A percentile compares a stretch with the other conserved stretches of the same genome.
phyloP scores from a whole-genome alignment of 2,888 invertebrate species.

The Lepetodrilus schrolli region DNA sequence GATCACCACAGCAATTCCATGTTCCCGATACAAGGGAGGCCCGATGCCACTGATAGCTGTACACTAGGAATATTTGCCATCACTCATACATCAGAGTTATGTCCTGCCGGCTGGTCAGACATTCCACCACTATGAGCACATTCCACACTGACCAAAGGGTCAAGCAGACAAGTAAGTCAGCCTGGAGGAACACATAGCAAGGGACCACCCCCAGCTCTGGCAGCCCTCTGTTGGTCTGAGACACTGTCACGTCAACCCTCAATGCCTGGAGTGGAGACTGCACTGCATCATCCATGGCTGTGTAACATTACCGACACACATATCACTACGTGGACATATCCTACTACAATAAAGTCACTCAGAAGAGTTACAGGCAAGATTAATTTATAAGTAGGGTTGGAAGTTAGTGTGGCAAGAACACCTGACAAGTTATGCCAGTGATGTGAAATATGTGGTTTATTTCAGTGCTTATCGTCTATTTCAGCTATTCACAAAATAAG shows the following conservation, averaged over 20 bases:
- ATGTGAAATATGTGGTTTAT: too few relatives aligned
- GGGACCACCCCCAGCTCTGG: not conserved
- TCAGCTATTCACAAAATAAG: too few relatives aligned
- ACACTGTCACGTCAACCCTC: not conserved
- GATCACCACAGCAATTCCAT: not conserved
- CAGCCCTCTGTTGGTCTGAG: not conserved
- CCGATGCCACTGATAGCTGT: too few relatives aligned
- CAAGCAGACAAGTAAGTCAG: not conserved
- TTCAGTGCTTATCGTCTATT: too few relatives aligned
- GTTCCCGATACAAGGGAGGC: not conserved
- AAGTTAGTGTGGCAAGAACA: too few relatives aligned
- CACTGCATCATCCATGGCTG: too few relatives aligned
- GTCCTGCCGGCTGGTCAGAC: not conserved
- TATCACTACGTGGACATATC: too few relatives aligned
- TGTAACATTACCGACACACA: too few relatives aligned
- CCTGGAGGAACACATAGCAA: not conserved
- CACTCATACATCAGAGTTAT: not conserved
- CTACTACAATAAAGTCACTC: too few relatives aligned
- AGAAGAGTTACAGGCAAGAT: too few relatives aligned
- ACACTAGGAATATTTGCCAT: not conserved
- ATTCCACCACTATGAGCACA: not conserved
- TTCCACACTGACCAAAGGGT: slow-evolving; percentile 7
- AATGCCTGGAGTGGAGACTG: not conserved
- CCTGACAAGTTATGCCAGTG: too few relatives aligned
- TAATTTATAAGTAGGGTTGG: too few relatives aligned